Evolutionary conservation across 1,140 invertebrate genomes (phyloP), one percentile per base, ranked within the genome.

Genomic region (Dryas iulia): DNA sequence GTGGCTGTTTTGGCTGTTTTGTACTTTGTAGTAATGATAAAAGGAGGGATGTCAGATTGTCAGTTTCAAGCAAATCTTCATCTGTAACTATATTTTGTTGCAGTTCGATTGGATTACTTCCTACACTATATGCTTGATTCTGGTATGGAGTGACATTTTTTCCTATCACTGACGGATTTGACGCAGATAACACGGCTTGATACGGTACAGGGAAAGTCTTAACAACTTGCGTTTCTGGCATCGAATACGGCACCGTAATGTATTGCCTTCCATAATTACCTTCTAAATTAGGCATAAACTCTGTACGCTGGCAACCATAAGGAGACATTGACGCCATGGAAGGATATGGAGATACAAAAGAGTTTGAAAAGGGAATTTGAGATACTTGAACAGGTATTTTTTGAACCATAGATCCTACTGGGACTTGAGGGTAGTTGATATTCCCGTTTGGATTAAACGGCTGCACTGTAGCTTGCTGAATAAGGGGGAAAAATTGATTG

Each of bases 321-420:
- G 47, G 30, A 21, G 59, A 30, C 0, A 69, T 8, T 23, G 73
- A 4, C 30, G 73, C 4, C 33, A 66, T 23, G 59, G 73, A 30
- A 69, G 68, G 25, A 60, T 39, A 61, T 35, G 69, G 18, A 12
- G 62, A 39, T 28, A 57, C 3, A 65, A 31, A 71, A 39, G 69
- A 14, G 12, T 66, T 71, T 21, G 63, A 33, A 12, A 18, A 28
- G 67, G 30, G 18, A 31, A 24, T 10, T 23, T 47, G 69, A 53
- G 62, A 21, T 7, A 63, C 10, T 66, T 59, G 62, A 12, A 57
- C 11, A 31, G 69, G 59, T 24, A 57, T 25, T 61, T 60, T 23
- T 66, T 71, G 62, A 21, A 66, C 21, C 18, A 33, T 4, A n/a
- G n/a, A 8, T 28, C 57, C 35, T 14, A 52, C 18, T 26, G 58